Base-by-base conservation (phyloP, 2,113 vertebrate species). In the Myiozetetes cayanensis region DNA sequence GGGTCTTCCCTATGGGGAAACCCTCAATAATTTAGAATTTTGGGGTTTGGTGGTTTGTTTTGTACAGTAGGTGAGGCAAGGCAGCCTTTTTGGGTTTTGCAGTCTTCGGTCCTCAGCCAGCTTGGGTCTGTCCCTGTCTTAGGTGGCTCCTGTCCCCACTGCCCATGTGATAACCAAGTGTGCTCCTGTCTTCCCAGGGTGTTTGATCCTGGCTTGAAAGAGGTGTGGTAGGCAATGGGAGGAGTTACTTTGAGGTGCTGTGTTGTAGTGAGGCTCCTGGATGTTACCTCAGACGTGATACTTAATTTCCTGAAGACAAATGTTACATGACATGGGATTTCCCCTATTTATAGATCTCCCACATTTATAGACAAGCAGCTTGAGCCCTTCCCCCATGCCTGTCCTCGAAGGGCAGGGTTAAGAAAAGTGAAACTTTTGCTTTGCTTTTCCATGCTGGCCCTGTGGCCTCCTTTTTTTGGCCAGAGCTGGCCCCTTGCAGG, bases 121-220 rank as follows among this genome's bases (percentile, higher is more conserved):
- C 31, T 4, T 25, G 21, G 21, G 9, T 68, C 47, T 4, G 2
- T 43, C 22, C n/a, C 30, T 79, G 56, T 27, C 14, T 58, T 7
- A 15, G 28, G 39, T 33, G 79, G 31, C n/a, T 87, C 18, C 70
- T 67, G 17, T 23, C 27, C 13, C 55, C 47, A 75, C n/a, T 39
- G 24, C 27, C 35, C 23, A 2, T 1, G 25, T 2, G 0, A 28
- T 44, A n/a, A 30, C 53, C 2, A 8, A 30, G 10, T 15, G 10
- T 50, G n/a, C 2, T 91, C 31, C 33, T 8, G 2, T n/a, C 16
- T 41, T 83, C 62, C 47, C 8, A 2, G 7, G 19, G 3, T 1
- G 1, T 22, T 70, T 49, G 41, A 22, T 49, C 31, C 31, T 43
- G 37, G 28, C 4, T 71, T 58, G 50, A 27, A 80, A 46, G 50